Evolutionary conservation across 1,140 invertebrate species (phyloP).

Genomic region (Drosophila eugracilis): DNA sequence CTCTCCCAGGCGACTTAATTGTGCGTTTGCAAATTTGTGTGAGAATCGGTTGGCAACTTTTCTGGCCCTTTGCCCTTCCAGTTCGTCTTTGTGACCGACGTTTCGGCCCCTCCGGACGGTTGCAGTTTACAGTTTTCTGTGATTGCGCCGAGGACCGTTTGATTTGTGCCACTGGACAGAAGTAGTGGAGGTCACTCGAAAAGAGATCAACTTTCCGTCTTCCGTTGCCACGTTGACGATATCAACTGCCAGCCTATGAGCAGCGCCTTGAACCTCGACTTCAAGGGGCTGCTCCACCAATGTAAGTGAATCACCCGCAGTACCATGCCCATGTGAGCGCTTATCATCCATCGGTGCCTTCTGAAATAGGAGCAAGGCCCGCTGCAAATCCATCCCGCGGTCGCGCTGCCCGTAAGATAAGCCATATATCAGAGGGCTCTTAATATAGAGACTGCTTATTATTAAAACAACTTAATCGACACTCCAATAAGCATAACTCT

Average conservation of each 20-base stretch:
- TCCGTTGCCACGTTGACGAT: background rate
- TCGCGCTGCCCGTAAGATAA: constrained; percentile 19
- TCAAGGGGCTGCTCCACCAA: constrained; percentile 23
- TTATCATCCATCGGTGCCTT: constrained; percentile 14
- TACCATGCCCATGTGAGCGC: background rate
- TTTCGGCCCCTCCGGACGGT: background rate
- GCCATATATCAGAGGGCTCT: constrained; percentile 24
- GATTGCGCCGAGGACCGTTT: background rate
- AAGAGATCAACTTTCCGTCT: background rate
- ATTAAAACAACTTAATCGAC: constrained; percentile 75
- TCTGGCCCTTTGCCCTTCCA: constrained; percentile 6
- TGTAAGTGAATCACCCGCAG: constrained; percentile 17
- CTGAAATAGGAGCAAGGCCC: constrained; percentile 39
- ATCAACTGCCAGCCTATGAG: background rate
- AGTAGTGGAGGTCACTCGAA: too few species aligned
- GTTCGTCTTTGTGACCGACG: constrained; percentile 4
- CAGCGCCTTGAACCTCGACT: constrained; percentile 19
- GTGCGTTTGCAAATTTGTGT: constrained; percentile 68
- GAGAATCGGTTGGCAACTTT: constrained; percentile 35
- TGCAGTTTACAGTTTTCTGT: constrained; percentile 20
- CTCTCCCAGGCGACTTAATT: constrained; percentile 68
- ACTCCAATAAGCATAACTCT: constrained; percentile 47
- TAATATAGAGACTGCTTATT: constrained; percentile 23
- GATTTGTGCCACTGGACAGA: constrained; percentile 5
- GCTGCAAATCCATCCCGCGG: constrained; percentile 17